Evolutionary conservation across 1,140 invertebrate genomes (phyloP).

Genomic region (Ips typographus): DNA sequence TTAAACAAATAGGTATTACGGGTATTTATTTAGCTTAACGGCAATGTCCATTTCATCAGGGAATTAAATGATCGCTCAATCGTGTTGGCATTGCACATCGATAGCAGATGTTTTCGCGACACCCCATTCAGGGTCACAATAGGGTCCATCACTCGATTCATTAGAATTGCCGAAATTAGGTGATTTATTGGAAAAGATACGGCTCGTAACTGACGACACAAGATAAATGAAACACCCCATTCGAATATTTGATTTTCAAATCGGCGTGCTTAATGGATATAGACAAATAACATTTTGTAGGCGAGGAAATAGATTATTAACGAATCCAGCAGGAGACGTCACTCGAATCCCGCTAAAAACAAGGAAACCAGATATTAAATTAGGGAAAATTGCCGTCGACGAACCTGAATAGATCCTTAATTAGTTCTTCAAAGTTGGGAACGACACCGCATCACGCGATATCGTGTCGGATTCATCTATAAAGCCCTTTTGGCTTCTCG

Average conservation of each 20-base stretch:
- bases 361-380: conserved; percentile 35
- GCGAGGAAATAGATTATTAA: too few relatives aligned
- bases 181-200: conserved; percentile 36
- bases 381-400: conserved; percentile 31
- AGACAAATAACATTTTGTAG: too few relatives aligned
- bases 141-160: conserved; percentile 36
- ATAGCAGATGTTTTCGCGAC: conserved; percentile 36
- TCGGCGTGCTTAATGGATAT: neutral
- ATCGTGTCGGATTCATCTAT: conserved; percentile 27
- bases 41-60: conserved; percentile 25
- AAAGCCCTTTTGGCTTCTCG: conserved; percentile 22
- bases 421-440: conserved; percentile 33
- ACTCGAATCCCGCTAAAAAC: conserved; percentile 23
- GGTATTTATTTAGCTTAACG: conserved; percentile 8
- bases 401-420: conserved; percentile 31
- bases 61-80: conserved; percentile 36
- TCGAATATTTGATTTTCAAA: neutral
- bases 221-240: conserved; percentile 24
- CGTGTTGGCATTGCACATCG: conserved; percentile 30
- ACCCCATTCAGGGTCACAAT: conserved; percentile 31
- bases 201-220: conserved; percentile 2
- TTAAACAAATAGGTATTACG: conserved; percentile 15
- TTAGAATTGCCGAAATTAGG: conserved; percentile 34
- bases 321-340: conserved; percentile 11
- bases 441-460: conserved; percentile 28